phyloP scores from a whole-genome alignment of 2,888 invertebrate genomes.

The Rhingia campestris region DNA sequence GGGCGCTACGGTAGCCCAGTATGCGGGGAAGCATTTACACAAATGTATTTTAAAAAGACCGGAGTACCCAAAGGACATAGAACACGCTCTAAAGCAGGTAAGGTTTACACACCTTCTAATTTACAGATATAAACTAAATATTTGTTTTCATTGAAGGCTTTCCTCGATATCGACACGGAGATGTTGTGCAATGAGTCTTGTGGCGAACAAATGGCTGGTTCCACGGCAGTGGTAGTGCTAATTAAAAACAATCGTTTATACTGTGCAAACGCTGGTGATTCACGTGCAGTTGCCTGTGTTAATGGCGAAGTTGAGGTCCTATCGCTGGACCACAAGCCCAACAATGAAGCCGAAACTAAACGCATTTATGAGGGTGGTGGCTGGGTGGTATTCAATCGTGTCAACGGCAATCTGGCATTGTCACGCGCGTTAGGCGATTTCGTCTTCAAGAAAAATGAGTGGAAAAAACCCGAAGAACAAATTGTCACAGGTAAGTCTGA shows the following conservation, averaged over 20 bases:
- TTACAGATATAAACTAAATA: background rate
- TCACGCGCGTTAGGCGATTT: constrained; percentile 98
- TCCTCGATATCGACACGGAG: constrained; percentile 94
- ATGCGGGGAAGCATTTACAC: constrained; percentile 97
- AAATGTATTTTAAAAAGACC: constrained; percentile 93
- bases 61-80: constrained; percentile 91
- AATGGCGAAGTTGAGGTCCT: constrained; percentile 88
- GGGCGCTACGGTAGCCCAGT: constrained; percentile 95
- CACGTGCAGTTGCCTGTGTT: constrained; percentile 95
- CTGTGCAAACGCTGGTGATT: constrained; percentile 99
- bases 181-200: constrained; percentile 95
- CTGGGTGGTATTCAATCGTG: constrained; percentile 97
- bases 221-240: constrained; percentile 94
- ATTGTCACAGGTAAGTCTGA: constrained; percentile 94
- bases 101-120: constrained; percentile 72
- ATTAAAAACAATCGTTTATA: constrained; percentile 93
- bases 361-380: constrained; percentile 97
- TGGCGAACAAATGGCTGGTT: constrained; percentile 96
- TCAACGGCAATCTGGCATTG: constrained; percentile 98
- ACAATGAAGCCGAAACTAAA: constrained; percentile 92
- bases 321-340: constrained; percentile 98
- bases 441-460: constrained; percentile 95
- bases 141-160: constrained; percentile 85
- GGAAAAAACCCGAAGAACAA: constrained; percentile 94
- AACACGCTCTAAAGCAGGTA: constrained; percentile 92